These are phyloP conservation scores for Beris chalybata DNA, from an alignment of 2,888 invertebrate genomes.

Conservation along the genomic window DNA sequence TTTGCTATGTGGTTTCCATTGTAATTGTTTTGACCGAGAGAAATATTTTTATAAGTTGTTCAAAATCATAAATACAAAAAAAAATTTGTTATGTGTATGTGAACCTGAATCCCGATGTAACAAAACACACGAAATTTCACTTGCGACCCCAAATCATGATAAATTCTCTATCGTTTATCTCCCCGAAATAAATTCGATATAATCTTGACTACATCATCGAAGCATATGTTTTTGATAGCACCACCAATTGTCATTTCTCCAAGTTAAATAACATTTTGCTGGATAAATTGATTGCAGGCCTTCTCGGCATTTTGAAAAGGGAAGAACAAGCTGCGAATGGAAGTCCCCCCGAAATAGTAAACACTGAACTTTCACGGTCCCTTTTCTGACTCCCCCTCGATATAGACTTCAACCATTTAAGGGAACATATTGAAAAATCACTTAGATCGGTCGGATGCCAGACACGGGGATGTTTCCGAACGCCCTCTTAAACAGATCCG, in stretches of 20 bases:
- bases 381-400: constrained; percentile 7
- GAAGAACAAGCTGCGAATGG: constrained; percentile 9
- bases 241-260: constrained; percentile 36
- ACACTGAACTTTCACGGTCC: constrained; percentile 25
- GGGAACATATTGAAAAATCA: constrained; percentile 31
- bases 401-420: constrained; percentile 14
- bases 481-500: constrained; percentile 2
- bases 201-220: constrained; percentile 28
- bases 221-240: constrained; percentile 40
- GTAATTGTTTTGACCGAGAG: too few species aligned
- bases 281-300: constrained; percentile 35
- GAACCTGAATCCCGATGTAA: too few species aligned
- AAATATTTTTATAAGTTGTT: too few species aligned
- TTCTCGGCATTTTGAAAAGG: constrained; percentile 5
- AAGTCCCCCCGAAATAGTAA: background rate
- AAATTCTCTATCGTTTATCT: constrained; percentile 20
- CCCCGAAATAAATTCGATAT: constrained; percentile 29
- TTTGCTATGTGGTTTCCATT: too few species aligned
- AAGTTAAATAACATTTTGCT: constrained; percentile 31
- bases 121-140: too few species aligned
- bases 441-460: constrained; percentile 1
- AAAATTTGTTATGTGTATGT: too few species aligned
- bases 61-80: too few species aligned
- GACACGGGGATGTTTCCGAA: background rate
- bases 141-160: constrained; percentile 4